Evolutionary conservation across 1,140 invertebrate species (phyloP).

Genomic region (Habropoda laboriosa): DNA sequence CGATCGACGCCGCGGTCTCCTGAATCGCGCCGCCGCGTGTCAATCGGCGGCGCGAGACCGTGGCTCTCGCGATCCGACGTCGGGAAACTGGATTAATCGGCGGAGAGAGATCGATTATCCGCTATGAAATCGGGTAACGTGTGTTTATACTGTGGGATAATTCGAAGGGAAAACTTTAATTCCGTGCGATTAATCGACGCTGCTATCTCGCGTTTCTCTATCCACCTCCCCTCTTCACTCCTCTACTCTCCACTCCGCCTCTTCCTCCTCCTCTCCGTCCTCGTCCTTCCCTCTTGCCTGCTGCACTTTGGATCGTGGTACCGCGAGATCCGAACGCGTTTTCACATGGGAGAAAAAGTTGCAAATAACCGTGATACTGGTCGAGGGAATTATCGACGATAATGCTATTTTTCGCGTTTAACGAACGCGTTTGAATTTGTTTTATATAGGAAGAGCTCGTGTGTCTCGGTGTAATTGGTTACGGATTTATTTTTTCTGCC

Average conservation of each 20-base stretch:
- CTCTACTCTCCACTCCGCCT: too few species aligned
- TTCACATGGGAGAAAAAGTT: background rate
- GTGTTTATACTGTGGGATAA: conserved; percentile 13
- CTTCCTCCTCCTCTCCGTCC: too few species aligned
- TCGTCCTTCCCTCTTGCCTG: too few species aligned
- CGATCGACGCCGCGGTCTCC: background rate
- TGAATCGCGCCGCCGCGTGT: conserved; percentile 8
- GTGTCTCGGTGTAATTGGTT: too few species aligned
- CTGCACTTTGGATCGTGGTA: too few species aligned
- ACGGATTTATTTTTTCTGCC: too few species aligned
- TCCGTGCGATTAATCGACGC: conserved; percentile 10
- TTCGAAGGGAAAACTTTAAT: conserved; percentile 25
- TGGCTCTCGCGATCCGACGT: background rate
- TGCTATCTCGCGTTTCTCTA: background rate
- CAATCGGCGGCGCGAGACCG: conserved; percentile 7
- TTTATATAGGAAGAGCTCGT: too few species aligned
- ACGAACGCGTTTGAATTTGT: too few species aligned
- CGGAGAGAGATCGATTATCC: conserved; percentile 37
- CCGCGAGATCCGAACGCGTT: background rate
- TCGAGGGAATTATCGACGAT: background rate
- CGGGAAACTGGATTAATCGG: conserved; percentile 3
- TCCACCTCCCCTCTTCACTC: too few species aligned
- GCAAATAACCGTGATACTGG: background rate
- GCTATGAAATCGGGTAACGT: conserved; percentile 20
- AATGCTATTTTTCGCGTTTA: background rate